Conservation (phyloP, 2,797 vertebrate species). For the Picus viridis region DNA sequence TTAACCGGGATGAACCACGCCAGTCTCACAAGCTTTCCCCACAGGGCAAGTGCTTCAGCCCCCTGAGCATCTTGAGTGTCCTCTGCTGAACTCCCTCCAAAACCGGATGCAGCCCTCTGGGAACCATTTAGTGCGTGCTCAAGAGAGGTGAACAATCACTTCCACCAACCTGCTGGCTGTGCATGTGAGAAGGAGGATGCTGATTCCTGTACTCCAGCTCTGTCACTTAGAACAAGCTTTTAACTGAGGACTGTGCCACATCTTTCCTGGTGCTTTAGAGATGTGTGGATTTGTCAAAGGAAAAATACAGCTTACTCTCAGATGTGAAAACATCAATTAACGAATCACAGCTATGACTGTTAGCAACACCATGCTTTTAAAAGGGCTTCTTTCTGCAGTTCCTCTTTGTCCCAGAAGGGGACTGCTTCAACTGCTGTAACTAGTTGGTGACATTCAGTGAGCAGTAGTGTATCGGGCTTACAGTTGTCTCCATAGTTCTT, state of each 20-base stretch:
- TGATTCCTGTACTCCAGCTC: background rate
- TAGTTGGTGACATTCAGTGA: background rate
- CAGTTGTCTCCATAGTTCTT: background rate
- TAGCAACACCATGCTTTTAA: background rate
- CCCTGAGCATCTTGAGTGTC: background rate
- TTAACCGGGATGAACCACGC: background rate
- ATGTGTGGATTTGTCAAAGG: background rate
- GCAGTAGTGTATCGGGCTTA: background rate
- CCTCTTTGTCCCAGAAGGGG: background rate
- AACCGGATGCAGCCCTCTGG: background rate
- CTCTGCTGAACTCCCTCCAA: background rate
- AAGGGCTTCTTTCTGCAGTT: background rate
- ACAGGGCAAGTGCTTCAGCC: background rate
- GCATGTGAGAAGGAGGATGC: constrained; percentile 18
- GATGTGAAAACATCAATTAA: background rate
- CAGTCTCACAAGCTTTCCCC: background rate
- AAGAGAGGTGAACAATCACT: background rate
- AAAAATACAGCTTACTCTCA: background rate
- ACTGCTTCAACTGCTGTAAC: background rate
- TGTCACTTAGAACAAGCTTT: background rate
- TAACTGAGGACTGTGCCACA: background rate
- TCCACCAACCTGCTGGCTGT: too few relatives aligned
- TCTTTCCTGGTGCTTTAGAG: background rate
- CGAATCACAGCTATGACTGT: background rate
- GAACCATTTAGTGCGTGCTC: background rate